Percentiles rank a stretch among this genome's conserved stretches.
phyloP scores from a whole-genome alignment of 2,888 invertebrate genomes.

The Sussaba pulchella region DNA sequence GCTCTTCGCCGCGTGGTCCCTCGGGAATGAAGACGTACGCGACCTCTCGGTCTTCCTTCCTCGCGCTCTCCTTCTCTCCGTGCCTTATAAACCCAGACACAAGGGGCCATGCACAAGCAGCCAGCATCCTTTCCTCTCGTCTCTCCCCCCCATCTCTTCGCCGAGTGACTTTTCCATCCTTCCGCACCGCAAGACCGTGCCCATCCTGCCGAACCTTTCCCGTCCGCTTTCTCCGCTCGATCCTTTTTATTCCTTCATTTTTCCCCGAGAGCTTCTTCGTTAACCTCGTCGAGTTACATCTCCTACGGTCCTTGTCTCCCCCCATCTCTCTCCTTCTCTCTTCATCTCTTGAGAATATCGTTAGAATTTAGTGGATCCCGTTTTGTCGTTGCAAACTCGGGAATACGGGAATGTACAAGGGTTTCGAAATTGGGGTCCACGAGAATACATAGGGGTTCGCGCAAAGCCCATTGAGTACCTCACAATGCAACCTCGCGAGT shows the following conservation, averaged over 20 bases:
- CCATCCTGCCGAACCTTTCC: slow-evolving; percentile 29
- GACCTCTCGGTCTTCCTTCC: slow-evolving; percentile 41
- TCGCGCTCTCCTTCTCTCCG: slow-evolving; percentile 15
- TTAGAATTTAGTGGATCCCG: slow-evolving; percentile 58
- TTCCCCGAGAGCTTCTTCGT: slow-evolving; percentile 62
- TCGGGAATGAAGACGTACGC: slow-evolving; percentile 55
- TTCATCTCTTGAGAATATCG: slow-evolving; percentile 47
- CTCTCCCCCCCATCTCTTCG: background rate
- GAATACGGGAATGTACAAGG: background rate
- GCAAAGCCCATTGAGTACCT: background rate
- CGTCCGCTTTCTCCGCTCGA: slow-evolving; percentile 48
- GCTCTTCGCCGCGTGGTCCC: slow-evolving; percentile 51
- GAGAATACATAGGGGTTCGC: slow-evolving; percentile 21
- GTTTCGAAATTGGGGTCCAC: background rate
- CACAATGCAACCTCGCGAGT: background rate
- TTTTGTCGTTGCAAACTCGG: slow-evolving; percentile 49
- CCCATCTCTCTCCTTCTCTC: background rate
- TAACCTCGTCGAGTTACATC: slow-evolving; percentile 61
- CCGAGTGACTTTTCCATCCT: slow-evolving; percentile 5
- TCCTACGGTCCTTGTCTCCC: slow-evolving; percentile 59
- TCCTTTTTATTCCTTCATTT: slow-evolving; percentile 54
- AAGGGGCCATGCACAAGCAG: slow-evolving; percentile 45
- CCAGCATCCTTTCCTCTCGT: slow-evolving; percentile 5
- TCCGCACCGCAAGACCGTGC: slow-evolving; percentile 10
- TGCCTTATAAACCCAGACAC: slow-evolving; percentile 56